Base-by-base conservation (phyloP, 2,888 invertebrate genomes). In the Clivina fossor region DNA sequence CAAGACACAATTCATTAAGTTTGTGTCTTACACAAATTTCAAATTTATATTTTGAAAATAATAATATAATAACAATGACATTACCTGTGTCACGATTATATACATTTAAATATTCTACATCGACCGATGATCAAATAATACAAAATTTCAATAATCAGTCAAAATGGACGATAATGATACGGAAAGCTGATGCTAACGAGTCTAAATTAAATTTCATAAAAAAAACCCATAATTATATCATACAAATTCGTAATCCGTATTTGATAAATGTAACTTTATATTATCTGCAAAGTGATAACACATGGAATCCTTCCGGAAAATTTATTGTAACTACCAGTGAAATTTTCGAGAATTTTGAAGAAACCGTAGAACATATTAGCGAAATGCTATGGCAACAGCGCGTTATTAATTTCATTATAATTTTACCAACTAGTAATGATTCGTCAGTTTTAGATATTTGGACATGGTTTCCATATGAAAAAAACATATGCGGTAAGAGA, bases 381-480 rank as follows among this genome's bases (percentile, higher is more conserved):
- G 20, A 38, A 18, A 38, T 16, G 18, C 26, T 43, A 11, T 43
- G 43, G 43, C 5, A 8, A 13, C 26, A 43, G 24, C 22, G 26
- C 2, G 28, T 18, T 9, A 13, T 43, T 16, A 13, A 43, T 43
- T 22, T 18, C 9, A 26, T 43, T 2, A 13, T 43, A n/a, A 3
- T 43, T 4, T n/a, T 43, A 15, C 43, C 43, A 3, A 13, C 11
- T 11, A 13, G 26, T 13, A 8, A 41, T 13, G 4, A 24, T 37
- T 37, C 44, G 9, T n/a, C 20, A 9, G 26, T 35, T 13, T 26
- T 54, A 3, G 35, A 54, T 37, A 24, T 54, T 4, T 46, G 46
- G 9, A 26, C 46, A 5, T 54, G 54, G 54, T 54, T 37, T 28
- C 54, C 54, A 7, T 54, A 44, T 19, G 16, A 20, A 9, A 20